These are phyloP conservation scores for Crocallis elinguaria DNA, from an alignment of 2,888 invertebrate genomes.

Conservation along the genomic window DNA sequence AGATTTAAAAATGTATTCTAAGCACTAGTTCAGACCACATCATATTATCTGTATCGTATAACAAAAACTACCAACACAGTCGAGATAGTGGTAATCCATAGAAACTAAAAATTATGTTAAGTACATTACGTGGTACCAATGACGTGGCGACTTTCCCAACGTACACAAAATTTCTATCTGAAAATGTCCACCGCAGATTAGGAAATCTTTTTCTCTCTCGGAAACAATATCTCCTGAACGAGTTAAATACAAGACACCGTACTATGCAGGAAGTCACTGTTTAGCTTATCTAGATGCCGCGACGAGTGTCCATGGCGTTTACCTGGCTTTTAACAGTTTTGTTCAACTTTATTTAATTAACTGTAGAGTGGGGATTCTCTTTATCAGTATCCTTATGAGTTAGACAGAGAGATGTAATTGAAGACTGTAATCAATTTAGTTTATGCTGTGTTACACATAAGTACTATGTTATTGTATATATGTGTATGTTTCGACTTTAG, in stretches of 20 bases:
- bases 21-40: too few relatives aligned
- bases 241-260: slow-evolving; percentile 47
- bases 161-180: too few relatives aligned
- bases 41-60: too few relatives aligned
- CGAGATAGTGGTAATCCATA: too few relatives aligned
- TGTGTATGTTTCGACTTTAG: too few relatives aligned
- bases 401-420: not conserved
- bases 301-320: slow-evolving; percentile 58
- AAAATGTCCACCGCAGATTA: not conserved
- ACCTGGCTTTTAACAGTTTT: slow-evolving; percentile 56
- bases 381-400: not conserved
- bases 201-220: not conserved
- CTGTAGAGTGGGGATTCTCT: slow-evolving; percentile 2
- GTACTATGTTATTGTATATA: too few relatives aligned
- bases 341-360: slow-evolving; percentile 39
- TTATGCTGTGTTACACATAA: too few relatives aligned
- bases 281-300: slow-evolving; percentile 74
- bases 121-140: too few relatives aligned
- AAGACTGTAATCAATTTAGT: not conserved
- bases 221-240: not conserved
- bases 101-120: too few relatives aligned
- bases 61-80: too few relatives aligned
- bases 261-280: slow-evolving; percentile 71
- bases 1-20: too few relatives aligned
- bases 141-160: too few relatives aligned